phyloP scores from a whole-genome alignment of 2,797 vertebrate species.

The Onychomys torridus region DNA sequence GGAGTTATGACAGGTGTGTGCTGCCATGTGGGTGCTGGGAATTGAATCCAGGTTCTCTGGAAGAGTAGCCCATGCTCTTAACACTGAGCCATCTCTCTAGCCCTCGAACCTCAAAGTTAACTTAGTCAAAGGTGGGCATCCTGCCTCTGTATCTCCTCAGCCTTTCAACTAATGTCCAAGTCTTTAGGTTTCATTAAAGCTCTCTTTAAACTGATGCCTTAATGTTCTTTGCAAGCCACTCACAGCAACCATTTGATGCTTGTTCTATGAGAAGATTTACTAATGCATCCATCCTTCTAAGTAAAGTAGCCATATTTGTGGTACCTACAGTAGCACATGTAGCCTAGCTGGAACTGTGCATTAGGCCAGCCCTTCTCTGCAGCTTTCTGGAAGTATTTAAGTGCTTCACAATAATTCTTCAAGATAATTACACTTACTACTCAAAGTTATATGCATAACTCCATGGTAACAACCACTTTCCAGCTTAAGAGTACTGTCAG shows the following conservation, averaged over 20 bases:
- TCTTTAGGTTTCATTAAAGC: slow-evolving; percentile 35
- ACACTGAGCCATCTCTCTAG: too few relatives aligned
- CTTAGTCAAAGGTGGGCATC: background rate
- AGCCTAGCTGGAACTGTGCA: slow-evolving; percentile 85
- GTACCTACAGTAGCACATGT: slow-evolving; percentile 85
- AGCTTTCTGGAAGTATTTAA: slow-evolving; percentile 86
- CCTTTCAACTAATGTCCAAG: background rate
- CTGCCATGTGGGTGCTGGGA: too few relatives aligned
- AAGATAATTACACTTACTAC: slow-evolving; percentile 80
- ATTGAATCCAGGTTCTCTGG: too few relatives aligned
- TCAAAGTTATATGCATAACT: slow-evolving; percentile 64
- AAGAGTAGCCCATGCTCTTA: too few relatives aligned
- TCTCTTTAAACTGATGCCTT: slow-evolving; percentile 6
- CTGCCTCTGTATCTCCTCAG: background rate
- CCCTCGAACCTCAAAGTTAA: background rate
- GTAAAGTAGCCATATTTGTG: slow-evolving; percentile 41
- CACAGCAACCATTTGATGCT: slow-evolving; percentile 23
- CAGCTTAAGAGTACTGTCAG: background rate
- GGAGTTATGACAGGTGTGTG: too few relatives aligned
- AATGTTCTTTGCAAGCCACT: slow-evolving; percentile 49
- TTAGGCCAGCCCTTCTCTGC: slow-evolving; percentile 85
- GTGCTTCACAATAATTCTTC: slow-evolving; percentile 85
- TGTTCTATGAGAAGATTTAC: slow-evolving; percentile 42
- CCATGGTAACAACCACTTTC: slow-evolving; percentile 67
- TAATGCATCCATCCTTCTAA: slow-evolving; percentile 35